These are phyloP conservation scores for Rhogogaster chlorosoma DNA, from an alignment of 2,888 invertebrate species.

Conservation along the genomic window DNA sequence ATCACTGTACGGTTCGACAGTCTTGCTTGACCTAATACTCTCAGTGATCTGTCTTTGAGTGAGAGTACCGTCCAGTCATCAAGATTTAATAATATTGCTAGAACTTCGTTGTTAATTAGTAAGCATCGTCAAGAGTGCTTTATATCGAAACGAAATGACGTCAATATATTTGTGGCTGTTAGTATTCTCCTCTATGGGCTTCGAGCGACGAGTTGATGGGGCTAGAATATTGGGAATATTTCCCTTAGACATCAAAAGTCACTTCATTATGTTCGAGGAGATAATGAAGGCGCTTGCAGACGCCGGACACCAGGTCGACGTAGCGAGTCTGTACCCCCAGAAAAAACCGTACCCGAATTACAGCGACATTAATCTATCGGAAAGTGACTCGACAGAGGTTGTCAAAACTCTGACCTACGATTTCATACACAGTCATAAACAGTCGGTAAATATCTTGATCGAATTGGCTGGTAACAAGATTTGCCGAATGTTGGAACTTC, in stretches of 20 bases:
- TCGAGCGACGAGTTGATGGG: not conserved
- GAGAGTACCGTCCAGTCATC: too few species aligned
- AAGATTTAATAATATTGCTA: not conserved
- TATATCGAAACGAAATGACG: not conserved
- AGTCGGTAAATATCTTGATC: slow-evolving; percentile 40
- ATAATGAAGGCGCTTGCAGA: slow-evolving; percentile 77
- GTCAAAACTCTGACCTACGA: slow-evolving; percentile 66
- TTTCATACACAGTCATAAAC: slow-evolving; percentile 33
- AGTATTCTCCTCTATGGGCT: not conserved
- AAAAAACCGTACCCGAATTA: slow-evolving; percentile 68
- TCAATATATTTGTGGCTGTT: not conserved
- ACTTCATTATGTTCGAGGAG: slow-evolving; percentile 77
- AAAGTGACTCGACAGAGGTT: slow-evolving; percentile 56
- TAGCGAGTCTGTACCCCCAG: slow-evolving; percentile 69
- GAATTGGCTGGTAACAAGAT: slow-evolving; percentile 34
- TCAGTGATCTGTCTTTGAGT: too few species aligned
- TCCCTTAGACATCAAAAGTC: slow-evolving; percentile 78
- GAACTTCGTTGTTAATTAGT: too few species aligned
- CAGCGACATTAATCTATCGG: slow-evolving; percentile 61
- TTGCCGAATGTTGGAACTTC: slow-evolving; percentile 59
- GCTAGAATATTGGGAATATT: slow-evolving; percentile 78
- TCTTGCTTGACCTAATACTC: too few species aligned
- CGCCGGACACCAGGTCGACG: slow-evolving; percentile 79
- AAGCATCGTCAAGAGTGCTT: not conserved
- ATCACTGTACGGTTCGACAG: too few species aligned